Conservation (phyloP, 2,888 invertebrate genomes). For the Adela reaumurella region DNA sequence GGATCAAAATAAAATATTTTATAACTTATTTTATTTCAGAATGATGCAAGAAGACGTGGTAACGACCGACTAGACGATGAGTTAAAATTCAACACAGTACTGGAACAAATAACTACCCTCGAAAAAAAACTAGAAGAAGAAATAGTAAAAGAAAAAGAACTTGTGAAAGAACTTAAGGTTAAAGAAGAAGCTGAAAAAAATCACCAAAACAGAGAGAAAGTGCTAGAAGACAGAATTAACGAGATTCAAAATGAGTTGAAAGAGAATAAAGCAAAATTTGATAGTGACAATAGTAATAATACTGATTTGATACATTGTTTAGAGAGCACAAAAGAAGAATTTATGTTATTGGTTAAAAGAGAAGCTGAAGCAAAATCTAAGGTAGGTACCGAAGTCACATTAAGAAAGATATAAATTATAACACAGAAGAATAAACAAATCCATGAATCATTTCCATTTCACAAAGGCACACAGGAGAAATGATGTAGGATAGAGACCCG, state of each 20-base stretch:
- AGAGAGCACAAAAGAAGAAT: constrained; percentile 28
- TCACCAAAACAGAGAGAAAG: constrained; percentile 36
- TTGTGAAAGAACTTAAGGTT: constrained; percentile 27
- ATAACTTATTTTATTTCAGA: too few species aligned
- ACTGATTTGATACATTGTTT: constrained; percentile 31
- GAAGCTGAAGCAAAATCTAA: constrained; percentile 46
- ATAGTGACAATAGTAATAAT: constrained; percentile 29
- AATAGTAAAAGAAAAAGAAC: constrained; percentile 17
- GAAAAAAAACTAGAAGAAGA: constrained; percentile 37
- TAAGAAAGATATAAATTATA: too few species aligned
- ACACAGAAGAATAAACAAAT: too few species aligned
- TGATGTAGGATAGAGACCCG: too few species aligned
- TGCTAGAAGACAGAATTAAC: constrained; percentile 24
- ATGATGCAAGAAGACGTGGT: too few species aligned
- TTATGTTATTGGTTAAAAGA: constrained; percentile 25
- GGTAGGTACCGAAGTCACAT: too few species aligned
- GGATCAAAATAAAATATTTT: too few species aligned
- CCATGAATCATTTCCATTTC: too few species aligned
- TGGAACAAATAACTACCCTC: constrained; percentile 50
- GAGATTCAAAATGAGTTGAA: constrained; percentile 25
- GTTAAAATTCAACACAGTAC: constrained; percentile 47
- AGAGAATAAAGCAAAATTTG: constrained; percentile 30
- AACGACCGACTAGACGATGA: too few species aligned
- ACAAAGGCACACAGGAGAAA: too few species aligned
- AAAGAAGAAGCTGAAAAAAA: constrained; percentile 42